Base-by-base conservation (phyloP, 2,888 invertebrate species). In the Nipponacmea schrenckii region DNA sequence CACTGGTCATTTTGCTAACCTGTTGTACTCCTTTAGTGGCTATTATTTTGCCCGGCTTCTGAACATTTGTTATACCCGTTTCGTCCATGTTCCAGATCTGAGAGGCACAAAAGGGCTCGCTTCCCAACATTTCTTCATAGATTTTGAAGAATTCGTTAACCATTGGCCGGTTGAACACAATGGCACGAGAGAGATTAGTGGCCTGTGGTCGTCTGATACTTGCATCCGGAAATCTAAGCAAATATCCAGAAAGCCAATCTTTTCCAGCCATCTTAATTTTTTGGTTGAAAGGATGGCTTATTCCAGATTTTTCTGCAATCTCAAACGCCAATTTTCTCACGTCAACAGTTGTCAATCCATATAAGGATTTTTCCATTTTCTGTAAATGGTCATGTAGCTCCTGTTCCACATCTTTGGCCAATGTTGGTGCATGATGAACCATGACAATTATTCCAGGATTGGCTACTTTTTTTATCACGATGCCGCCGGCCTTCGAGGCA, bases 141-240 rank as follows among this genome's bases (percentile, higher is more conserved):
- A 62, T 24, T 12, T 79, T 80, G n/a, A 82, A 20, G 56, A 67
- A 76, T 24, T 24, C 71, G 24, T 79, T 79, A 15, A 74, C 68
- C n/a, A 15, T 46, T 10, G 46, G 46, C 46, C 46, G 12, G 17
- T 46, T 46, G 46, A 46, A 46, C 17, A 12, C 46, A 46, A 46
- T 14, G 66, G 45, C 15, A n/a, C n/a, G n/a, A n/a, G n/a, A n/a
- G n/a, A n/a, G n/a, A n/a, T n/a, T n/a, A n/a, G n/a, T n/a, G n/a
- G 44, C 39, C 39, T 39, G 31, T 64, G 64, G 31, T 8, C 26
- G 64, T 26, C 64, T 20, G 39, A 64, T 8, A 62, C 63, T 68
- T 4, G 46, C 26, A 12, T 45, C 7, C n/a, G n/a, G n/a, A 10
- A 7, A 7, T 44, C 68, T 62, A 2, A 14, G 17, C 1, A 68